Percentiles rank a stretch among this genome's conserved stretches.
Evolutionary conservation across 2,888 invertebrate species (phyloP).

Genomic region (Drosophila tanythrix): DNA sequence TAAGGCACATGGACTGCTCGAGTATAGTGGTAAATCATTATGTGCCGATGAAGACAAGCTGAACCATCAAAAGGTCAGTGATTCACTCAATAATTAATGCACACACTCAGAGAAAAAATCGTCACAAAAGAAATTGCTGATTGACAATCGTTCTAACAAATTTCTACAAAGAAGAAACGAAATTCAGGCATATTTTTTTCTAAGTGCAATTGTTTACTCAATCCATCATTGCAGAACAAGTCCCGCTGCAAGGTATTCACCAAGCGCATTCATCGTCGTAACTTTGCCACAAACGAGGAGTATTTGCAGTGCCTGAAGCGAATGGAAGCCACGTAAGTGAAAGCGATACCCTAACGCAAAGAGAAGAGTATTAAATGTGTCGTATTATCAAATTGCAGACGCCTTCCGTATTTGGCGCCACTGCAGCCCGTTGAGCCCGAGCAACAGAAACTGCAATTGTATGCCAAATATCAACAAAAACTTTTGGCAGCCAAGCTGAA

Average conservation of each 20-base stretch:
- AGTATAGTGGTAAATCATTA: not conserved
- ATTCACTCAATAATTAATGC: not conserved
- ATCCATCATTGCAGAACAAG: conserved; percentile 19
- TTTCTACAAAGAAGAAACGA: not conserved
- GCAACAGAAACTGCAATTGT: conserved; percentile 75
- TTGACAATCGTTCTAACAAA: no score
- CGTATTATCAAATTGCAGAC: conserved; percentile 52
- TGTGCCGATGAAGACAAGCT: conserved; percentile 23
- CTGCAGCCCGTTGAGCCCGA: conserved; percentile 83
- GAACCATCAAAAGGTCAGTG: conserved; percentile 23
- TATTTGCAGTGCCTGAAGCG: conserved; percentile 77
- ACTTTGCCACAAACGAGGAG: conserved; percentile 74
- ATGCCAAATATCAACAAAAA: conserved; percentile 66
- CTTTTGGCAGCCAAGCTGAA: conserved; percentile 57
- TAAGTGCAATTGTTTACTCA: not conserved
- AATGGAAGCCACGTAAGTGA: conserved; percentile 76
- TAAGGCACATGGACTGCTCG: conserved; percentile 31
- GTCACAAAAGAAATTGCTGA: no score
- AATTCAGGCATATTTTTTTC: not conserved
- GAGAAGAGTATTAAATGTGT: no score
- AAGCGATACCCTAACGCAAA: not conserved
- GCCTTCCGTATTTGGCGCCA: conserved; percentile 81
- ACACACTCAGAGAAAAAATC: not conserved
- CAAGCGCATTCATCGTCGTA: conserved; percentile 56
- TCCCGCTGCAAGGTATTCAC: conserved; percentile 22